Base-by-base conservation (phyloP, 53 echinoderm and acorn worm species). In the Apostichopus leukothele region DNA sequence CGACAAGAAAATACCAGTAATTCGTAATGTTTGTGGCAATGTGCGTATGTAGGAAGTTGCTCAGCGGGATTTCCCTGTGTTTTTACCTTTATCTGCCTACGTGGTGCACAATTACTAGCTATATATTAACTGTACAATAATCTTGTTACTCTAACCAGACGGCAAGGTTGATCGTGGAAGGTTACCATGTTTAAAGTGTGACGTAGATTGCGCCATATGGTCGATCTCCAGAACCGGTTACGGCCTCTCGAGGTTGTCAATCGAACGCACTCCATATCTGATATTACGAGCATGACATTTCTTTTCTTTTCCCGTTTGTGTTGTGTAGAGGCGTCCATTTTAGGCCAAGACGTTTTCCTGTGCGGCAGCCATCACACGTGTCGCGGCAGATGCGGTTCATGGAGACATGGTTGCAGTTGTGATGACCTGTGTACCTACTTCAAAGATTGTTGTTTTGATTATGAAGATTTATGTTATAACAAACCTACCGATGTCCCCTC, bases 341-440 rank as follows among this genome's bases (percentile, higher is more conserved):
- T 25, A 21, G 21, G 21, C 10, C 16, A 75, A 39, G 23, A 22
- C 9, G 21, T 75, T 10, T 75, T 75, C 75, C 39, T 75, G 14
- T 75, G 75, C 21, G 75, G 75, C 16, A 75, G 75, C 21, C 23
- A 75, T 6, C 75, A 75, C 39, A 75, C 75, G 3, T 75, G 75
- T 75, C 13, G 10, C 14, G 39, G 9, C 23, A 22, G 75, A 75
- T 75, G 75, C 21, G 75, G 75, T 16, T 75, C 75, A 10, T 75
- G 75, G 75, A 8, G 21, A 75, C 16, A 75, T 10, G 21, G 75
- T 21, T 75, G 75, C 21, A 75, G 75, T 21, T 75, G 75, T 75
- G 75, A 75, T 21, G 75, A 75, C 10, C 75, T 25, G 9, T 75
- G 75, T 19, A 21, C 13, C 13, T 75, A 75, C 21, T 75, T 75